A percentile compares a stretch with the other conserved stretches of the same genome.
Evolutionary conservation across 2,888 invertebrate genomes (phyloP).

Genomic region (Drosophila atripex): DNA sequence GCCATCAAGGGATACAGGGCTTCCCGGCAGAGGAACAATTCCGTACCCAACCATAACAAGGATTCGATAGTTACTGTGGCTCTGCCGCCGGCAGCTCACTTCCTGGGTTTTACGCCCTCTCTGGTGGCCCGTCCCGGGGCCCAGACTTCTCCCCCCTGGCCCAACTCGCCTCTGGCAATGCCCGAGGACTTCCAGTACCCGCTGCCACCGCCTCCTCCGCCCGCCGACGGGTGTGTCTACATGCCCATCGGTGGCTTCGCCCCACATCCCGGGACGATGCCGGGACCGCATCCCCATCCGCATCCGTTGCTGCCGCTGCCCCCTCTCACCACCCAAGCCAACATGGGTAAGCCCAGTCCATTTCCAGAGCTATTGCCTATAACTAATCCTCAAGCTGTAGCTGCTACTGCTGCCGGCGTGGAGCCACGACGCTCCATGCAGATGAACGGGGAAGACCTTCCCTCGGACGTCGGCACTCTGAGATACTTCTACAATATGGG

Average conservation of each 20-base stretch:
- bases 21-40: not conserved
- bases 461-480: conserved; percentile 86
- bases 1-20: conserved; percentile 5
- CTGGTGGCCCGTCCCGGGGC: conserved; percentile 7
- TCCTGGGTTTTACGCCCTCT: conserved; percentile 51
- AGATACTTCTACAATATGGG: conserved; percentile 89
- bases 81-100: conserved; percentile 11
- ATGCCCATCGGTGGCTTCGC: conserved; percentile 52
- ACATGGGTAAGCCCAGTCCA: not conserved
- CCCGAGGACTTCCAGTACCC: conserved; percentile 44
- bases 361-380: not conserved
- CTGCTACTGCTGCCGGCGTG: not conserved
- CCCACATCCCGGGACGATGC: conserved; percentile 35
- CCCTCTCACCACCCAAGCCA: not conserved
- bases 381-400: not conserved
- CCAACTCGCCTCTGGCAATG: conserved; percentile 17
- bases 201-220: conserved; percentile 24
- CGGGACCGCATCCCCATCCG: conserved; percentile 30
- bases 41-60: conserved; percentile 1
- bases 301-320: conserved; percentile 34
- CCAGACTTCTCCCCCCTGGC: conserved; percentile 42
- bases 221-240: conserved; percentile 68
- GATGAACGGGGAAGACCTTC: conserved; percentile 77
- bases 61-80: not conserved
- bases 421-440: conserved; percentile 74